These are phyloP conservation scores for Bombus haemorrhoidalis DNA, from an alignment of 1,140 invertebrate genomes.

Conservation along the genomic window DNA sequence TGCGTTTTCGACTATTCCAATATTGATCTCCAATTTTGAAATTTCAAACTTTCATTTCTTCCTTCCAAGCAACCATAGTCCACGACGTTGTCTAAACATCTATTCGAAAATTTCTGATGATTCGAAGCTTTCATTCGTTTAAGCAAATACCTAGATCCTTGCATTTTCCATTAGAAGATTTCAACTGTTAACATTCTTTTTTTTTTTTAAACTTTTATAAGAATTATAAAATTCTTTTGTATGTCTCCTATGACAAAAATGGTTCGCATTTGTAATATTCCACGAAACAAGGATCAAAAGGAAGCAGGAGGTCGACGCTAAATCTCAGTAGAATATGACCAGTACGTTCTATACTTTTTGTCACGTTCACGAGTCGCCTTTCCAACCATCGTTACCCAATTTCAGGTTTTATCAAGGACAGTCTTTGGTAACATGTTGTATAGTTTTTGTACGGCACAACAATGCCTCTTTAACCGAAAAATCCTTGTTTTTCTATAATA, in stretches of 20 bases:
- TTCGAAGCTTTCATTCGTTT: neutral
- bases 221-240: too few relatives aligned
- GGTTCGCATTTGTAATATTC: neutral
- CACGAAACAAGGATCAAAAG: too few relatives aligned
- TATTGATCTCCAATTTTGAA: neutral
- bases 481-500: neutral
- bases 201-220: too few relatives aligned
- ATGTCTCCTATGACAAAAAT: neutral
- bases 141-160: neutral
- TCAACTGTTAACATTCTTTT: too few relatives aligned
- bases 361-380: conserved; percentile 19
- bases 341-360: neutral
- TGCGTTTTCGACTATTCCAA: neutral
- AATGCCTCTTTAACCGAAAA: neutral
- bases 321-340: neutral
- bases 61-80: neutral
- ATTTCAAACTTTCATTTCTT: too few relatives aligned
- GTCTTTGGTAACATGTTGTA: neutral
- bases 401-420: conserved; percentile 51
- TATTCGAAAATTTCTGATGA: neutral
- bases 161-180: too few relatives aligned
- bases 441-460: neutral
- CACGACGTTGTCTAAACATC: neutral
- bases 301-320: neutral
- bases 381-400: conserved; percentile 38